Evolutionary conservation across 2,888 invertebrate species (phyloP).

Genomic region (Polymixis flavicincta): DNA sequence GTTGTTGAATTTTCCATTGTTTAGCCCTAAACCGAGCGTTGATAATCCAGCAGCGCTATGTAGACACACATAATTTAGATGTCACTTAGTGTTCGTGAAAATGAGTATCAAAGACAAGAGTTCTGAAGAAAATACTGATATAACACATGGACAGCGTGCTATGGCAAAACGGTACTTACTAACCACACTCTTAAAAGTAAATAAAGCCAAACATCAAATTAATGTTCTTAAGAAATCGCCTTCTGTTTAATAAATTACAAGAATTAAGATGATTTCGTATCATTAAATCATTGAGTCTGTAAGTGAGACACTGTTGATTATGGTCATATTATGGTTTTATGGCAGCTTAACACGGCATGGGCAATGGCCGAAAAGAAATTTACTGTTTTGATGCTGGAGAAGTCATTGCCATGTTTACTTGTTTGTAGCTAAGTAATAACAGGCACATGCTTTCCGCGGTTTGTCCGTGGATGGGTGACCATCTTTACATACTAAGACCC

Average conservation of each 20-base stretch:
- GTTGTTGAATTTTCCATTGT: background rate
- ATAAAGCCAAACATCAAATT: constrained; percentile 4
- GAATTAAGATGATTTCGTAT: constrained; percentile 26
- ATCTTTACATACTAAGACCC: too few species aligned
- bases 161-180: too few species aligned
- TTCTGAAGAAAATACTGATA: too few species aligned
- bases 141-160: background rate
- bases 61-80: too few species aligned
- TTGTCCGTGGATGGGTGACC: too few species aligned
- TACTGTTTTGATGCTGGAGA: background rate
- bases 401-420: background rate
- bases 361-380: constrained; percentile 20
- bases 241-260: constrained; percentile 21
- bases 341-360: constrained; percentile 12
- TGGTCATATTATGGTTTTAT: constrained; percentile 30
- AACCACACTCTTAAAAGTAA: background rate
- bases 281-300: constrained; percentile 37
- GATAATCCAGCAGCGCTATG: too few species aligned
- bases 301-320: constrained; percentile 24
- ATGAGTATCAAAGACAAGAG: background rate
- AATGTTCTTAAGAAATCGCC: constrained; percentile 13
- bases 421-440: too few species aligned
- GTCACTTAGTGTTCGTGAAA: background rate
- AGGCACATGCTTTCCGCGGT: too few species aligned
- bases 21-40: background rate